Base-by-base conservation (phyloP, 1,140 invertebrate genomes). In the Diabrotica virgifera region DNA sequence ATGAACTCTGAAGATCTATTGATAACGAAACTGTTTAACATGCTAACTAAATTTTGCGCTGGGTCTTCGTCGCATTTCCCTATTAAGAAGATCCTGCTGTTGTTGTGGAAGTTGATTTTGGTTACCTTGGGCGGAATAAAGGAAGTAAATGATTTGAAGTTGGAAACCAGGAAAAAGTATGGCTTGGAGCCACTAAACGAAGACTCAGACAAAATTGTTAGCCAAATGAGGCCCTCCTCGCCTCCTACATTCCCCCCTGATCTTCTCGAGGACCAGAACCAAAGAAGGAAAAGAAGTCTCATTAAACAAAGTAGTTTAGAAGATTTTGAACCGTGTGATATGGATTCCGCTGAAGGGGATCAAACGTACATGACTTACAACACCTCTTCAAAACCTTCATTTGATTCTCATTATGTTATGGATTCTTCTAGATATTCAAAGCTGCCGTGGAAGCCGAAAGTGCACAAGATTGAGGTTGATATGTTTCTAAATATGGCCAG, bases 391-490 rank as follows among this genome's bases (percentile, higher is more conserved):
- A 46, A 46, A n/a, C 40, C 8, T 10, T 52, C n/a, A n/a, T 46
- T 46, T n/a, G 40, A 46, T 10, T 10, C 8, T n/a, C 2, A 8
- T 46, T 46, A 10, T n/a, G 40, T 46, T n/a, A 24, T 24, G 24
- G 40, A 46, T 3, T 46, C n/a, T n/a, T 14, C 40, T n/a, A 60
- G 52, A 60, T 51, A 10, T 51, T 62, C 79, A 81, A 87, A 89
- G 63, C 82, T 98, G 66, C 96, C 96, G 0, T 98, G 96, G 96
- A 88, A 90, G 67, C 95, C 96, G 7, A 98, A 98, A 87, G 95
- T 98, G 12, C 83, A 94, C 14, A 90, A 94, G 74, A 94, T 92
- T 81, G 94, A 96, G 77, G 89, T 97, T 52, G 94, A 98, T 72
- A 83, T 85, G 66, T 98, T 98, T 80, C 80, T 98, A 66, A 94